Conservation (phyloP, 2,113 vertebrate genomes). For the Anolis sagrei region DNA sequence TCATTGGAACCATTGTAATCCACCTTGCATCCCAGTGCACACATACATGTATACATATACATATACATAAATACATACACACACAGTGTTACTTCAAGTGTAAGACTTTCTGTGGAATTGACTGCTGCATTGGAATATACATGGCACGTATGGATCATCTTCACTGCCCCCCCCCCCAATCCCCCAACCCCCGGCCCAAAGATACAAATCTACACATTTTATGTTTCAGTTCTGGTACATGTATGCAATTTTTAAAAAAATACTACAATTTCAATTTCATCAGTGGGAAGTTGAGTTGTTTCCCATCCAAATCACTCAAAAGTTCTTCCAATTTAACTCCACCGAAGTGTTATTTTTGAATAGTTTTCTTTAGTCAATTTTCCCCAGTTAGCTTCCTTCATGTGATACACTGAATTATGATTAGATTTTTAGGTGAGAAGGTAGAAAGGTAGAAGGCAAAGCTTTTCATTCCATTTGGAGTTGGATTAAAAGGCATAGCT, state of each 20-base stretch:
- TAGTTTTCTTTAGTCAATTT: not conserved
- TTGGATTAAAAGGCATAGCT: not conserved
- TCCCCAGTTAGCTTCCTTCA: not conserved
- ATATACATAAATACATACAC: not conserved
- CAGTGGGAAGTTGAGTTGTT: not conserved
- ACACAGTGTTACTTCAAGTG: too few relatives aligned
- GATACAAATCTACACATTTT: not conserved
- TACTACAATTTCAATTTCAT: not conserved
- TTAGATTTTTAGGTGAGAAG: not conserved
- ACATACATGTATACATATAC: not conserved
- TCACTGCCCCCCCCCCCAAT: too few relatives aligned
- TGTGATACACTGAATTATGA: not conserved
- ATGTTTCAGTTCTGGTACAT: not conserved
- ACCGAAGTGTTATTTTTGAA: not conserved
- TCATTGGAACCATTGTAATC: too few relatives aligned
- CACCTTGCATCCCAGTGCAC: too few relatives aligned
- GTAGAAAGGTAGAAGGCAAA: not conserved
- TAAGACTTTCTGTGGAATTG: too few relatives aligned
- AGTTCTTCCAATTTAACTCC: not conserved
- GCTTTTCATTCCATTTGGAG: not conserved
- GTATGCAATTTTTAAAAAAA: not conserved
- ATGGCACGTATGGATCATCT: too few relatives aligned
- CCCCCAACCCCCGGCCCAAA: too few relatives aligned
- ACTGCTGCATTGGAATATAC: too few relatives aligned
- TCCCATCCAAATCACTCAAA: not conserved